Conservation (phyloP, 2,797 vertebrate species). For the Cyclura pinguis region DNA sequence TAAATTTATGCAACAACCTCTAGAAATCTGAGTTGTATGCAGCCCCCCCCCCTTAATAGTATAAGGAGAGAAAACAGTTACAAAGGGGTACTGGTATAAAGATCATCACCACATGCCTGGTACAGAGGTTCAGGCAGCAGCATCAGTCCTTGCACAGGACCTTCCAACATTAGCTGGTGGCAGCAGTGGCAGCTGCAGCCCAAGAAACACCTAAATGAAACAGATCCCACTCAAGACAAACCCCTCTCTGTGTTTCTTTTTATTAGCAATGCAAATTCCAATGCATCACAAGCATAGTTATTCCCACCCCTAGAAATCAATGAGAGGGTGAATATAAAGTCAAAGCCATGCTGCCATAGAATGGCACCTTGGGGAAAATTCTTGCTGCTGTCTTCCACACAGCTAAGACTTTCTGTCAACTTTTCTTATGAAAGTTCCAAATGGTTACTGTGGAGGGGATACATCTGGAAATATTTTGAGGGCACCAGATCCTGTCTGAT, state of each 20-base stretch:
- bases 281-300: conserved; percentile 3
- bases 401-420: neutral
- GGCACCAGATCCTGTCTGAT: no score
- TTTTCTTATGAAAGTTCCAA: neutral
- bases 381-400: rapidly evolving
- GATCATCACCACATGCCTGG: conserved; percentile 48
- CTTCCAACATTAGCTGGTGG: conserved; percentile 31
- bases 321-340: neutral
- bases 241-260: neutral
- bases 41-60: neutral
- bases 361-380: neutral
- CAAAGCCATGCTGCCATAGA: neutral
- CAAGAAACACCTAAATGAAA: conserved; percentile 26
- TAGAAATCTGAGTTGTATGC: conserved; percentile 21
- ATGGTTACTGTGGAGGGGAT: neutral
- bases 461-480: neutral
- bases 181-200: conserved; percentile 30
- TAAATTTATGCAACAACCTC: neutral
- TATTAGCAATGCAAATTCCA: conserved; percentile 24
- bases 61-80: neutral
- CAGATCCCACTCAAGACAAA: conserved; percentile 13
- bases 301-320: conserved; percentile 16
- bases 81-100: conserved; percentile 30
- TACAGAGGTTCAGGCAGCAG: conserved; percentile 65
- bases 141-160: conserved; percentile 62